Evolutionary conservation across 2,113 vertebrate species (phyloP).

Genomic region (Laticauda colubrina): DNA sequence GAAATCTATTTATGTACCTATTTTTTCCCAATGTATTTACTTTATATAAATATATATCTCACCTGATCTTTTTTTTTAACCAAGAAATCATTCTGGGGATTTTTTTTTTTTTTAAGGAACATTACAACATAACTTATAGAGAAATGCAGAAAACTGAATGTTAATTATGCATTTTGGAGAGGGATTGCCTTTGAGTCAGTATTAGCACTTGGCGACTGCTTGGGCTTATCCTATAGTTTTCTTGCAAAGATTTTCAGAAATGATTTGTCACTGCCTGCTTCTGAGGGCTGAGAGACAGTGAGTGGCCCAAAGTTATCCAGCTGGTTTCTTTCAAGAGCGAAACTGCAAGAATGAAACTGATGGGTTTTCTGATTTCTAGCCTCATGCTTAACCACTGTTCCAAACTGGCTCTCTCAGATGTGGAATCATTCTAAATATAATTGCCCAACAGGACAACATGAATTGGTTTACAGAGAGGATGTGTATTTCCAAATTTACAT

Average conservation of each 20-base stretch:
- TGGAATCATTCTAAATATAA: neutral
- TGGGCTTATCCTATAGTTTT: neutral
- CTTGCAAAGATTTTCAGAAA: neutral
- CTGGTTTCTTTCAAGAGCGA: neutral
- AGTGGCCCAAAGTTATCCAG: neutral
- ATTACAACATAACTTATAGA: neutral
- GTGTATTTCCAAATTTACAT: conserved; percentile 2
- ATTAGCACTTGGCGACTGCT: neutral
- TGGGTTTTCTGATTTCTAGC: neutral
- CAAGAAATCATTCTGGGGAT: neutral
- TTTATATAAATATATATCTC: neutral
- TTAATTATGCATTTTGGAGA: neutral
- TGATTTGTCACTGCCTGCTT: neutral
- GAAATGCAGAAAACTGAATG: neutral
- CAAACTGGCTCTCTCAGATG: neutral
- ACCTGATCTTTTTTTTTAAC: neutral
- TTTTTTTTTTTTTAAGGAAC: neutral
- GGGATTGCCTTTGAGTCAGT: neutral
- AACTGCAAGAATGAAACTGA: neutral
- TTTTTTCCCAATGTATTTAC: neutral
- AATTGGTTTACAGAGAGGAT: neutral
- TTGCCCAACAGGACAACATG: neutral
- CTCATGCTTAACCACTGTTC: neutral
- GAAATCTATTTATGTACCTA: neutral
- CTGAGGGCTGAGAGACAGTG: neutral